Conservation (phyloP, 2,113 vertebrate species). For the Cygnus atratus region DNA sequence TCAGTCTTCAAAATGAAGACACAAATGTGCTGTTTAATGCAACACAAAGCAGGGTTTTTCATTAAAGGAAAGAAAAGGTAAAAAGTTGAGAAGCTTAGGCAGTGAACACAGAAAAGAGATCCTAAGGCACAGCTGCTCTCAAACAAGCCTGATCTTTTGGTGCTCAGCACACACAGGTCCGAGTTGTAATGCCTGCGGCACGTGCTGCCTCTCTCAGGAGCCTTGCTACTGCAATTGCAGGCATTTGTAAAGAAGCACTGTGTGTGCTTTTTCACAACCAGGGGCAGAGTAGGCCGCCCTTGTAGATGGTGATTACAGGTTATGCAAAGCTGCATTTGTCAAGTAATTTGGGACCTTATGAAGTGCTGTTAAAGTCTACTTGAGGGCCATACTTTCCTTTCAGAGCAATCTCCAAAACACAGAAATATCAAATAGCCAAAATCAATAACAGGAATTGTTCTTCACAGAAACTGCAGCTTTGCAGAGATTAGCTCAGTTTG, state of each 20-base stretch:
- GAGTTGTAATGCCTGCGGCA: background rate
- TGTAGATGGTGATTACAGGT: conserved; percentile 30
- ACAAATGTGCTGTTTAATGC: background rate
- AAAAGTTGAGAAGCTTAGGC: background rate
- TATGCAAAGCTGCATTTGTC: conserved; percentile 40
- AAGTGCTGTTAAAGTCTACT: conserved; percentile 29
- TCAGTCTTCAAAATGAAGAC: background rate
- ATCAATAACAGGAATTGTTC: conserved; percentile 37
- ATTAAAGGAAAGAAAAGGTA: background rate
- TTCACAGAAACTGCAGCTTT: conserved; percentile 26
- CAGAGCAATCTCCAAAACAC: conserved; percentile 4
- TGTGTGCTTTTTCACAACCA: background rate
- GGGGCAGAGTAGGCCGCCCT: background rate
- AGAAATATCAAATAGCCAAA: conserved; percentile 33
- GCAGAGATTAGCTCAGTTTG: conserved; percentile 11
- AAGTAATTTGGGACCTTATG: background rate
- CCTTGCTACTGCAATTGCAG: background rate
- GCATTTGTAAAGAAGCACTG: background rate
- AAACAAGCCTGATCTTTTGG: background rate
- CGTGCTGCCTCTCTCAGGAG: background rate
- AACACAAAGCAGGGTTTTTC: background rate
- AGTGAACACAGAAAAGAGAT: background rate
- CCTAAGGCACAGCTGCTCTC: background rate
- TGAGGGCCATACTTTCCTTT: background rate
- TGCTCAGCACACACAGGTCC: background rate